Percentiles rank a stretch among this genome's conserved stretches.
Conservation (phyloP, 2,888 invertebrate species). For the Drosophila hawaiiensis region DNA sequence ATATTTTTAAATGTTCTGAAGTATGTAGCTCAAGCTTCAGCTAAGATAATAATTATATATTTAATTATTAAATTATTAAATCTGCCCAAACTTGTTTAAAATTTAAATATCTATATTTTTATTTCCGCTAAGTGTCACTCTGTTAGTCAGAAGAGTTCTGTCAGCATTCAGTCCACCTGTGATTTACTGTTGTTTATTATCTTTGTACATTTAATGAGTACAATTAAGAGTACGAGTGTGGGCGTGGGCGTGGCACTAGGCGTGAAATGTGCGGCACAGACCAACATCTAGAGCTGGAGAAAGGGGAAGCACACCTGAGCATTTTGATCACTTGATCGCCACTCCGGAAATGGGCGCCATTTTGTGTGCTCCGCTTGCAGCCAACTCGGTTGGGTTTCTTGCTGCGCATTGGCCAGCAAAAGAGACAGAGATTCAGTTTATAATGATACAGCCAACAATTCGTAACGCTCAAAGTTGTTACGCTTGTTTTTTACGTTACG, state of each 20-base stretch:
- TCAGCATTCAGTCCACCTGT: not conserved
- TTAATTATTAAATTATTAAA: not conserved
- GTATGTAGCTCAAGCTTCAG: too few species aligned
- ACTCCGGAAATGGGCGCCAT: slow-evolving; percentile 61
- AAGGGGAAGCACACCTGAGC: slow-evolving; percentile 13
- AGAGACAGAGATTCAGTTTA: slow-evolving; percentile 30
- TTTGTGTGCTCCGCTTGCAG: slow-evolving; percentile 29
- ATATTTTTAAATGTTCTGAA: not conserved
- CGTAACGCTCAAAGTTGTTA: slow-evolving; percentile 18
- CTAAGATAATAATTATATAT: not conserved
- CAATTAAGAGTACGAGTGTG: slow-evolving; percentile 52
- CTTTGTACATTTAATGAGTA: slow-evolving; percentile 39
- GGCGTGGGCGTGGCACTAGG: slow-evolving; percentile 31
- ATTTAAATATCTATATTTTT: not conserved
- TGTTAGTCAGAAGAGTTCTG: slow-evolving; percentile 44
- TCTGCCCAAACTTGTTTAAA: not conserved
- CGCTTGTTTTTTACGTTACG: slow-evolving; percentile 53
- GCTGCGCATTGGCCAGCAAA: slow-evolving; percentile 62
- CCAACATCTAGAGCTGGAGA: slow-evolving; percentile 27
- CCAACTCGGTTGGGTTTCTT: slow-evolving; percentile 49
- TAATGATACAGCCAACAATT: slow-evolving; percentile 42
- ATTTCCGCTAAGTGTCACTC: slow-evolving; percentile 18
- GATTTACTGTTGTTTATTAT: slow-evolving; percentile 27
- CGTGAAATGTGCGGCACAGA: slow-evolving; percentile 66
- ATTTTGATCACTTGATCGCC: slow-evolving; percentile 39